These are phyloP conservation scores for Platynereis dumerilii DNA, from an alignment of 2,888 invertebrate species.

Conservation along the genomic window DNA sequence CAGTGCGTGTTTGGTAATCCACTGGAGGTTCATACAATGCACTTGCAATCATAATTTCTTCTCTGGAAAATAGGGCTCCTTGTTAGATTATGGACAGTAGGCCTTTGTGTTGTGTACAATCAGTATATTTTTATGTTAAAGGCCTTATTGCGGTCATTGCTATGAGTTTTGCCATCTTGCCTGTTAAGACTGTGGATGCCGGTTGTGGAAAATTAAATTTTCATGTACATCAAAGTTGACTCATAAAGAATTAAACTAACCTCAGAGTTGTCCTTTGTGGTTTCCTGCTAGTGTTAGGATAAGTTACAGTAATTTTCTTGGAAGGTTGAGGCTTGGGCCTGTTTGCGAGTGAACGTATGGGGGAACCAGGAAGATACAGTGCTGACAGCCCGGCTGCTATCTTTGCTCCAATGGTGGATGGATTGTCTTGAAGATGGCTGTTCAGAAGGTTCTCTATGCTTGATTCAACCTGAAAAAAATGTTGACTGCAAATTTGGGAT, in stretches of 20 bases:
- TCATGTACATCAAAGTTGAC: neutral
- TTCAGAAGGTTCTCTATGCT: conserved; percentile 47
- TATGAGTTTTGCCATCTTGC: no score
- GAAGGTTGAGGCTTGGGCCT: conserved; percentile 30
- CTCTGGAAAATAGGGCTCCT: conserved; percentile 38
- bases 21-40: conserved; percentile 51
- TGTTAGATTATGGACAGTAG: neutral
- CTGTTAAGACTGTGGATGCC: no score
- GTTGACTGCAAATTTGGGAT: no score
- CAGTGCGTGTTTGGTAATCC: conserved; percentile 49
- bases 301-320: conserved; percentile 11
- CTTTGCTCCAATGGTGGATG: conserved; percentile 48
- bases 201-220: no score
- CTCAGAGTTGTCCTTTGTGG: conserved; percentile 22
- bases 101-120: neutral
- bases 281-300: conserved; percentile 13
- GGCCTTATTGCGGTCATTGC: neutral
- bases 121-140: no score
- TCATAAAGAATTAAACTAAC: conserved; percentile 2
- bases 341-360: conserved; percentile 42
- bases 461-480: conserved; percentile 42
- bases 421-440: conserved; percentile 36
- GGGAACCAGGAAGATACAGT: conserved; percentile 55
- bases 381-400: conserved; percentile 50
- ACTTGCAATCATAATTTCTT: conserved; percentile 55